phyloP scores from a whole-genome alignment of 2,888 invertebrate species.

The Cantharis rufa region DNA sequence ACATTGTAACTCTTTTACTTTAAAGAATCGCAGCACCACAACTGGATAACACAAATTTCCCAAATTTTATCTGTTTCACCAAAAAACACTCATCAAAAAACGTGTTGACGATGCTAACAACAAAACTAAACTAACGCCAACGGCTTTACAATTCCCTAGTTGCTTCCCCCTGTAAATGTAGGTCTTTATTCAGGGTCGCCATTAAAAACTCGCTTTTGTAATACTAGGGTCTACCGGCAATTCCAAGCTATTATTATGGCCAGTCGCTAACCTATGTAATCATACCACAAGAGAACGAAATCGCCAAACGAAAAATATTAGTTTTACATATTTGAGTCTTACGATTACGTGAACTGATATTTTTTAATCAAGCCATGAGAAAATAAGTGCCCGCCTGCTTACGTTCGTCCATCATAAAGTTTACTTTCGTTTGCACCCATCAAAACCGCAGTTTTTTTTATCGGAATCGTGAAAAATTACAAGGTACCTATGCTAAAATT shows the following conservation, averaged over 20 bases:
- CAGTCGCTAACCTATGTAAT: constrained; percentile 29
- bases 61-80: constrained; percentile 2
- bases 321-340: neutral
- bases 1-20: neutral
- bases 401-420: neutral
- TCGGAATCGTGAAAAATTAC: neutral
- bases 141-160: constrained; percentile 41
- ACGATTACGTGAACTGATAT: constrained; percentile 6
- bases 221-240: constrained; percentile 40
- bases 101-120: constrained; percentile 46
- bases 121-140: constrained; percentile 48
- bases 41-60: neutral
- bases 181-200: constrained; percentile 53
- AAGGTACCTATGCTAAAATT: neutral
- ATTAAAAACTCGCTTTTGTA: constrained; percentile 56
- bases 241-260: constrained; percentile 51
- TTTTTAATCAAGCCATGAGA: constrained; percentile 27
- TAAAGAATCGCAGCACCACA: neutral
- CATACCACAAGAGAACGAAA: constrained; percentile 26
- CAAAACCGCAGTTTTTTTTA: neutral
- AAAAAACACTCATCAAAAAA: constrained; percentile 23
- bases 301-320: neutral
- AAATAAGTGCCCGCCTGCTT: constrained; percentile 3
- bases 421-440: neutral
- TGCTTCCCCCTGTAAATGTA: constrained; percentile 48